A percentile compares a stretch with the other conserved stretches of the same genome.
phyloP scores from a whole-genome alignment of 2,797 vertebrate genomes.

The Poeciliopsis paucimaculata region DNA sequence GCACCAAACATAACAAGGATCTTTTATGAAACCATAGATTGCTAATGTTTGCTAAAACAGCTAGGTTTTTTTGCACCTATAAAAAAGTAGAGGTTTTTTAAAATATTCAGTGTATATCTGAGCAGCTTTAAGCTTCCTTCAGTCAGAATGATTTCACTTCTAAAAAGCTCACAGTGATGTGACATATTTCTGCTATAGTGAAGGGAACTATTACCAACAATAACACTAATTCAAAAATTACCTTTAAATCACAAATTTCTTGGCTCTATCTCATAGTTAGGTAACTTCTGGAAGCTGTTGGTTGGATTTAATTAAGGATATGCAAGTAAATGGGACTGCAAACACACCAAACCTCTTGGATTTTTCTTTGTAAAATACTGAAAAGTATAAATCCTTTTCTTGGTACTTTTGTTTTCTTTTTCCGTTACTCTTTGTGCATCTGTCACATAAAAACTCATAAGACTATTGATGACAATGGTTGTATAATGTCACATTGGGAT shows the following conservation, averaged over 20 bases:
- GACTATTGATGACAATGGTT: background rate
- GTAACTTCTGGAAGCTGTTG: background rate
- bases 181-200: background rate
- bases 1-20: background rate
- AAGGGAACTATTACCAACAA: background rate
- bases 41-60: background rate
- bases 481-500: background rate
- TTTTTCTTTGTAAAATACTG: background rate
- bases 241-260: background rate
- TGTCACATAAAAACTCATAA: background rate
- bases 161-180: background rate
- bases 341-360: background rate
- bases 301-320: background rate
- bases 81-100: background rate
- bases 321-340: background rate
- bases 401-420: too few species aligned
- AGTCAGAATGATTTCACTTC: background rate
- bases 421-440: background rate
- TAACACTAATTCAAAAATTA: background rate
- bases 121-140: background rate
- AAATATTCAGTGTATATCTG: background rate
- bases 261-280: background rate
- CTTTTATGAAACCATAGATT: background rate
- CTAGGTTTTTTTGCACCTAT: background rate
- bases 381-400: background rate